These are phyloP conservation scores for Ennomos erosarius DNA, from an alignment of 2,888 invertebrate species.

Conservation along the genomic window DNA sequence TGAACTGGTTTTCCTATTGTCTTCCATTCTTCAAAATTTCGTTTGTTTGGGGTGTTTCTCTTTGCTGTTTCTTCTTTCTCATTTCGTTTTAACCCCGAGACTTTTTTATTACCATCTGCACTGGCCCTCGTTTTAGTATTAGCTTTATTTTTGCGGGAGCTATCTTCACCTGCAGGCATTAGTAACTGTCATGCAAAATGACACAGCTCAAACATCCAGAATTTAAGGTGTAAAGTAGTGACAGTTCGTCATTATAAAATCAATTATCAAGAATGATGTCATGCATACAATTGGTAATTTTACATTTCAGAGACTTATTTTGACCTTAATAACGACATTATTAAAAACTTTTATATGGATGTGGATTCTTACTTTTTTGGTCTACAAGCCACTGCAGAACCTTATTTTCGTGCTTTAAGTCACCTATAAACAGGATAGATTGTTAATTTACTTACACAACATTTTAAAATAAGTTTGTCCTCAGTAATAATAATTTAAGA, in stretches of 20 bases:
- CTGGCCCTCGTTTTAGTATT: constrained; percentile 79
- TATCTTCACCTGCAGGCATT: constrained; percentile 87
- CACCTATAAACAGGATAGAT: constrained; percentile 89
- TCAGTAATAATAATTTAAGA: constrained; percentile 4
- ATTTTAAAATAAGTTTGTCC: constrained; percentile 4
- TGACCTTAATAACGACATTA: constrained; percentile 45
- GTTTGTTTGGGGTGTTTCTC: constrained; percentile 46
- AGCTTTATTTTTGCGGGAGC: constrained; percentile 77
- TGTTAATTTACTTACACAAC: constrained; percentile 44
- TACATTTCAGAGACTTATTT: constrained; percentile 55
- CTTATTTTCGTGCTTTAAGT: constrained; percentile 97
- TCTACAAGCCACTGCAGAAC: constrained; percentile 98
- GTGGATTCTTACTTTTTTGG: constrained; percentile 97
- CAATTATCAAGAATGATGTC: constrained; percentile 78
- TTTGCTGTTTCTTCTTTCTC: constrained; percentile 49
- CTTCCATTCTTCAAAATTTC: constrained; percentile 58
- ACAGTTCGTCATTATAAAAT: constrained; percentile 48
- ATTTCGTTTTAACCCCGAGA: constrained; percentile 63
- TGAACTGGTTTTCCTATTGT: constrained; percentile 67
- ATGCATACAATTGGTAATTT: constrained; percentile 73
- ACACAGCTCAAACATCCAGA: constrained; percentile 85
- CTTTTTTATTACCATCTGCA: constrained; percentile 79
- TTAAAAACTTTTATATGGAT: constrained; percentile 69
- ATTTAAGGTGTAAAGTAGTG: constrained; percentile 75
- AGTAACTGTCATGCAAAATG: constrained; percentile 86